Conservation (phyloP, 2,113 vertebrate genomes). For the Agelaius phoeniceus region DNA sequence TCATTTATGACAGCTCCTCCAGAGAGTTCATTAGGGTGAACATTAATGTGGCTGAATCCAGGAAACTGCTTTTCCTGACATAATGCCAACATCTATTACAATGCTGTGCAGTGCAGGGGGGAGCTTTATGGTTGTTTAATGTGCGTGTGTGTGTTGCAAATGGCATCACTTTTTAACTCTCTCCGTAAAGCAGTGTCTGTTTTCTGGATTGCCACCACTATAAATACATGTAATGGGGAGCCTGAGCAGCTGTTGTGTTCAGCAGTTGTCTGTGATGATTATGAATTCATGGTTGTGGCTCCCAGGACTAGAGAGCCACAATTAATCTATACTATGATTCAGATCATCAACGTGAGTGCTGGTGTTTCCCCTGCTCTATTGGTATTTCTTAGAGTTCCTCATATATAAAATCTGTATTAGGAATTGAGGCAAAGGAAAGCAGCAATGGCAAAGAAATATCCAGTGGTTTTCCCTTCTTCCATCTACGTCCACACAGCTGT, state of each 20-base stretch:
- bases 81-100: conserved; percentile 14
- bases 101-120: neutral
- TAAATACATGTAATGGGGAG: conserved; percentile 24
- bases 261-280: neutral
- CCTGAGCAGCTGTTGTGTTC: conserved; percentile 30
- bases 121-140: conserved; percentile 24
- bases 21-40: conserved; percentile 62
- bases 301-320: neutral
- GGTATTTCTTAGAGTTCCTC: neutral
- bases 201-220: neutral
- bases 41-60: conserved; percentile 53
- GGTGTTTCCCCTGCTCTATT: neutral
- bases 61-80: conserved; percentile 43
- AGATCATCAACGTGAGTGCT: neutral
- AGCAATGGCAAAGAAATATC: neutral
- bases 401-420: neutral
- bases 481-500: accelerated
- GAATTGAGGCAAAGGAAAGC: neutral
- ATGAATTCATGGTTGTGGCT: neutral
- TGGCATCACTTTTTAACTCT: conserved; percentile 10
- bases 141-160: neutral
- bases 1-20: conserved; percentile 57
- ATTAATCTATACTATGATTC: neutral
- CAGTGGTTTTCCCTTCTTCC: neutral
- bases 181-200: neutral